Percentiles rank a stretch among this genome's conserved stretches.
Evolutionary conservation across 1,140 invertebrate genomes (phyloP).

Genomic region (Euglossa dilemma): DNA sequence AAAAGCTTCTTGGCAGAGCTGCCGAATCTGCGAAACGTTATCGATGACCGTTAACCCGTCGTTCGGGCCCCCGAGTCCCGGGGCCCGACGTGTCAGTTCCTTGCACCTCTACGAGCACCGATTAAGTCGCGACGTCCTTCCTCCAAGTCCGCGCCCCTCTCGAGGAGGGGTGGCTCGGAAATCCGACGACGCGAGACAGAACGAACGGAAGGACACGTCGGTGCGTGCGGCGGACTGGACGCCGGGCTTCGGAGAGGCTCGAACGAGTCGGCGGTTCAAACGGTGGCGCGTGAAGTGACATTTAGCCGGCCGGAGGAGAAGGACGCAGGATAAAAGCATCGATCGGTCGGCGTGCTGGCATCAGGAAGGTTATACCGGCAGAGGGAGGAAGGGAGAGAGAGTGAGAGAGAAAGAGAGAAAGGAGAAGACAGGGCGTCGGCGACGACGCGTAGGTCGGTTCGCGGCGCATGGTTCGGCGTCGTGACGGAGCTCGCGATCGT

Average conservation of each 20-base stretch:
- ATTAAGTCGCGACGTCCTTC: no score
- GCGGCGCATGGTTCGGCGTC: conserved; percentile 20
- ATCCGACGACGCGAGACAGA: no score
- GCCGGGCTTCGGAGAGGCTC: no score
- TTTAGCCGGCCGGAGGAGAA: conserved; percentile 50
- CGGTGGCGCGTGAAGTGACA: conserved; percentile 27
- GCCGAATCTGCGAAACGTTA: not conserved
- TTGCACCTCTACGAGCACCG: no score
- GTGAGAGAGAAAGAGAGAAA: not conserved
- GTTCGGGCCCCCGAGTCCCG: no score
- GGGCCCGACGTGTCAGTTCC: no score
- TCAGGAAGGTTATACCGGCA: conserved; percentile 44
- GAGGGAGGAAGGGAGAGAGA: not conserved
- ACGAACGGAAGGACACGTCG: no score
- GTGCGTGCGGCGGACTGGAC: no score
- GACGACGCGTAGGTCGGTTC: conserved; percentile 45
- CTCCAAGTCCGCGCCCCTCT: not conserved
- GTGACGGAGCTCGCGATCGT: not conserved
- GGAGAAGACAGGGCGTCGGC: conserved; percentile 46
- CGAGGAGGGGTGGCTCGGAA: no score
- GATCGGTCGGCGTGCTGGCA: conserved; percentile 52
- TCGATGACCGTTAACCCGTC: not conserved
- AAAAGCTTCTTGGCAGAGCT: conserved; percentile 17
- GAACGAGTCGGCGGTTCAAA: not conserved
- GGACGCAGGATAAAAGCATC: conserved; percentile 65